These are phyloP conservation scores for Calyptomena viridis DNA, from an alignment of 2,113 vertebrate species.

Conservation along the genomic window DNA sequence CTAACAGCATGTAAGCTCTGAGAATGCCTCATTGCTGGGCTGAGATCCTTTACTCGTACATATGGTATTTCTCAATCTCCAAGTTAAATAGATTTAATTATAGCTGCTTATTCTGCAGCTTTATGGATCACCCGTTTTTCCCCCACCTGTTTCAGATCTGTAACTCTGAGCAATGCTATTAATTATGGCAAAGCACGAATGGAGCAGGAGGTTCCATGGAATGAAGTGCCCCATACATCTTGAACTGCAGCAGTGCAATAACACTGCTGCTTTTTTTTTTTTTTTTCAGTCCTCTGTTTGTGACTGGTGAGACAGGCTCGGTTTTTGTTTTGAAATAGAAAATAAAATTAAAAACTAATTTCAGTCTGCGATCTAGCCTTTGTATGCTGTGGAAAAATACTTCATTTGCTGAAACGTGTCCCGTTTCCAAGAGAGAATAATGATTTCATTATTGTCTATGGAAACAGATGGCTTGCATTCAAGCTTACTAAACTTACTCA, in stretches of 20 bases:
- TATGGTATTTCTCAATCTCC: slow-evolving; percentile 48
- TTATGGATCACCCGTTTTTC: slow-evolving; percentile 31
- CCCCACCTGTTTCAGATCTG: slow-evolving; percentile 63
- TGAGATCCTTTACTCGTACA: slow-evolving; percentile 11
- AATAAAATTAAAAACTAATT: slow-evolving; percentile 35
- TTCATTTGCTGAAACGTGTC: slow-evolving; percentile 36
- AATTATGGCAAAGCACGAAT: slow-evolving; percentile 30
- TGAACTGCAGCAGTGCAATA: neutral
- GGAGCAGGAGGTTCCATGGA: slow-evolving; percentile 16
- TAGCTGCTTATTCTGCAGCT: slow-evolving; percentile 54
- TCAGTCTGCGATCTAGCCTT: neutral
- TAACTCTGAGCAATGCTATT: slow-evolving; percentile 41
- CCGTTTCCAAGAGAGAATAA: slow-evolving; percentile 61
- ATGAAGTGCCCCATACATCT: neutral
- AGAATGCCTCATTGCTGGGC: neutral
- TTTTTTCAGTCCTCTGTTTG: neutral
- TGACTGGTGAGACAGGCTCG: neutral
- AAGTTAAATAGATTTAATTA: slow-evolving; percentile 55
- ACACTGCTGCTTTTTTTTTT: neutral
- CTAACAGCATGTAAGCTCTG: slow-evolving; percentile 28
- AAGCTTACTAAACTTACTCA: slow-evolving; percentile 45
- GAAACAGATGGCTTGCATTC: slow-evolving; percentile 62
- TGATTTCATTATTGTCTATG: slow-evolving; percentile 69
- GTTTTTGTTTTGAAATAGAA: slow-evolving; percentile 19
- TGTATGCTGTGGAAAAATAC: slow-evolving; percentile 36